These are phyloP conservation scores for Dryomyza anilis DNA, from an alignment of 2,888 invertebrate genomes.

Conservation along the genomic window DNA sequence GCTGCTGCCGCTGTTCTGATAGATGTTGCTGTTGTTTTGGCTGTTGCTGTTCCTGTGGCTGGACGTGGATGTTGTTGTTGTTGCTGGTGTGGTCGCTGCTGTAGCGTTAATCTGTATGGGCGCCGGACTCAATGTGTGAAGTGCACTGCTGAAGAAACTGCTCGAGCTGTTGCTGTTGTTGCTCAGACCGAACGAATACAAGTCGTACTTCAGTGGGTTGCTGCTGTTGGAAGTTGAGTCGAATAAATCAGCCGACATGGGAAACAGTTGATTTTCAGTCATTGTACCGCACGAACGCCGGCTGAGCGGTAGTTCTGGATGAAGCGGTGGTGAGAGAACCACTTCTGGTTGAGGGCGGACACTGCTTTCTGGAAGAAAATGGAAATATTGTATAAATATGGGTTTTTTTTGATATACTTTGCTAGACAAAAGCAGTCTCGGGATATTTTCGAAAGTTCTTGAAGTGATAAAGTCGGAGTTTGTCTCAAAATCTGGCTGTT, in stretches of 20 bases:
- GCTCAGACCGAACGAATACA: slow-evolving; percentile 48
- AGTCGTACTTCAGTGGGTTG: slow-evolving; percentile 57
- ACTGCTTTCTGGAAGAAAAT: too few relatives aligned
- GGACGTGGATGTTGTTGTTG: slow-evolving; percentile 13
- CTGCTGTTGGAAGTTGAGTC: slow-evolving; percentile 60
- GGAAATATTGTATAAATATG: too few relatives aligned
- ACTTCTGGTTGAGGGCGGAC: not conserved
- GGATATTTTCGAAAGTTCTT: too few relatives aligned
- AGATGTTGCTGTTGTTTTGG: slow-evolving; percentile 26
- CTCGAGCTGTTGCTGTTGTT: slow-evolving; percentile 41
- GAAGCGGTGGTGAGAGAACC: not conserved
- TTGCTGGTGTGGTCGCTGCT: slow-evolving; percentile 11
- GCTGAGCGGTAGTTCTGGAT: not conserved
- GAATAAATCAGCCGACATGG: slow-evolving; percentile 61
- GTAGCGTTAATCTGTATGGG: slow-evolving; percentile 18
- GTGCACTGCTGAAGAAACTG: slow-evolving; percentile 35
- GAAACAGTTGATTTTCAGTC: slow-evolving; percentile 61
- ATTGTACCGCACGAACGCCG: slow-evolving; percentile 47
- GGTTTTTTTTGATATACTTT: too few relatives aligned
- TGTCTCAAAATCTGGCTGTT: too few relatives aligned
- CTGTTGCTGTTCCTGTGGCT: slow-evolving; percentile 25
- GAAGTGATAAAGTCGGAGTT: too few relatives aligned
- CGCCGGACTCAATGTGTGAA: slow-evolving; percentile 29
- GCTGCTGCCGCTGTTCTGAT: slow-evolving; percentile 31
- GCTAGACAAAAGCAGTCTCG: too few relatives aligned